These are phyloP conservation scores for Erpornis zantholeuca DNA, from an alignment of 2,113 vertebrate genomes.

Conservation along the genomic window DNA sequence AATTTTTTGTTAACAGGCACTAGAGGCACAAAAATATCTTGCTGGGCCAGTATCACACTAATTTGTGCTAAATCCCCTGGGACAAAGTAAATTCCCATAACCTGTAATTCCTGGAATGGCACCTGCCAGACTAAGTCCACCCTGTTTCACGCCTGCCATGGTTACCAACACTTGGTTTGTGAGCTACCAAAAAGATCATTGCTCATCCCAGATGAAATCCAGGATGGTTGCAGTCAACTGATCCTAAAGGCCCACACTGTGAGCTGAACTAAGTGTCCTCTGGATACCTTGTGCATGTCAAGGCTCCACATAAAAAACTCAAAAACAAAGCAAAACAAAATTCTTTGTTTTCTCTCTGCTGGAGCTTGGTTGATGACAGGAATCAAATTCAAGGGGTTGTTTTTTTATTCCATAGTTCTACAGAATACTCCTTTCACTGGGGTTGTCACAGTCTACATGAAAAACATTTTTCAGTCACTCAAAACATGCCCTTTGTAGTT, in stretches of 20 bases:
- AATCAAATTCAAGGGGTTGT: neutral
- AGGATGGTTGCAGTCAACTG: neutral
- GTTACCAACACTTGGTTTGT: neutral
- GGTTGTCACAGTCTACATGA: neutral
- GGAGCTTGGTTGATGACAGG: neutral
- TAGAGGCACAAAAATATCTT: neutral
- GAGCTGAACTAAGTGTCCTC: neutral
- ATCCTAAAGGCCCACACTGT: neutral
- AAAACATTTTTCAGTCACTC: neutral
- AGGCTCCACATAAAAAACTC: neutral
- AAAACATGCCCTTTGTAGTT: neutral
- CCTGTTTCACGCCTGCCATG: accelerated
- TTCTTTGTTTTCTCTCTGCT: neutral
- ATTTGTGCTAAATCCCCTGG: neutral
- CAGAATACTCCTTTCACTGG: neutral
- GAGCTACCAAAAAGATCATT: neutral
- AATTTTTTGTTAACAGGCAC: neutral
- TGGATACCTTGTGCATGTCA: neutral
- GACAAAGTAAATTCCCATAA: neutral
- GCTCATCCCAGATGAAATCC: neutral
- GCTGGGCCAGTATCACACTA: neutral
- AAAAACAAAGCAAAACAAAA: neutral
- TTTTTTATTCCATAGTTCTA: neutral
- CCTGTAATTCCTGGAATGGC: neutral
- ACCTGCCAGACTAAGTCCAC: neutral